Percentiles rank a stretch among this genome's conserved stretches.
These are phyloP conservation scores for Lepidonotus clava DNA, from an alignment of 2,888 invertebrate species.

Conservation along the genomic window DNA sequence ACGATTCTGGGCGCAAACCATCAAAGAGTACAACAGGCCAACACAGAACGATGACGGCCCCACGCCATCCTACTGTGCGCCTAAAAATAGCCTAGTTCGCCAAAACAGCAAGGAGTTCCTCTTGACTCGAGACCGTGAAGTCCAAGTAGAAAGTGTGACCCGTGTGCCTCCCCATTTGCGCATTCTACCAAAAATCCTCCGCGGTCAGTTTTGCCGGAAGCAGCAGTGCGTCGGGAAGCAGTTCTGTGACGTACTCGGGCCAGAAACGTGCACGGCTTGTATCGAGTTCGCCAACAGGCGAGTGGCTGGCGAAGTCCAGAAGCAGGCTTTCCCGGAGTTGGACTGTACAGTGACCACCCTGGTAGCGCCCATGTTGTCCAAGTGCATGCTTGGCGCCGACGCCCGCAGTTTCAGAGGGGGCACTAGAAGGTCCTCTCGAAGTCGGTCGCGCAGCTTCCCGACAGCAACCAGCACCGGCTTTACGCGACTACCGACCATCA, in stretches of 20 bases:
- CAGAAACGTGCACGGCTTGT: constrained; percentile 15
- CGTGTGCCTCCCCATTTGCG: background rate
- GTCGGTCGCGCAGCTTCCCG: background rate
- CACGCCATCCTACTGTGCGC: background rate
- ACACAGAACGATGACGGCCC: background rate
- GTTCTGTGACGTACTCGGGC: constrained; percentile 52
- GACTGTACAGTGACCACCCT: constrained; percentile 39
- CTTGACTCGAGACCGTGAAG: background rate
- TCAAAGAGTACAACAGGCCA: background rate
- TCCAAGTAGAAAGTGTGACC: background rate
- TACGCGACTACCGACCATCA: background rate
- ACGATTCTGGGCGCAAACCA: constrained; percentile 43
- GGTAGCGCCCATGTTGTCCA: constrained; percentile 18
- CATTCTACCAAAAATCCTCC: background rate
- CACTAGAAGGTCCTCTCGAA: background rate
- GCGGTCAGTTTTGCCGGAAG: background rate
- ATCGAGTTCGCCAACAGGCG: constrained; percentile 26
- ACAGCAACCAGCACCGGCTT: background rate
- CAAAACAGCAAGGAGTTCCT: background rate
- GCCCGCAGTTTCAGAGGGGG: background rate
- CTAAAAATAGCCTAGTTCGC: background rate
- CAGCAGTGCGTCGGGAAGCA: background rate
- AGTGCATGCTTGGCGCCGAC: background rate
- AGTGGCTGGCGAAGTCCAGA: constrained; percentile 19
- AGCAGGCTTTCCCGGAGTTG: constrained; percentile 21